These are phyloP conservation scores for Drosophila lacertosa DNA, from an alignment of 1,140 invertebrate genomes.

Conservation along the genomic window DNA sequence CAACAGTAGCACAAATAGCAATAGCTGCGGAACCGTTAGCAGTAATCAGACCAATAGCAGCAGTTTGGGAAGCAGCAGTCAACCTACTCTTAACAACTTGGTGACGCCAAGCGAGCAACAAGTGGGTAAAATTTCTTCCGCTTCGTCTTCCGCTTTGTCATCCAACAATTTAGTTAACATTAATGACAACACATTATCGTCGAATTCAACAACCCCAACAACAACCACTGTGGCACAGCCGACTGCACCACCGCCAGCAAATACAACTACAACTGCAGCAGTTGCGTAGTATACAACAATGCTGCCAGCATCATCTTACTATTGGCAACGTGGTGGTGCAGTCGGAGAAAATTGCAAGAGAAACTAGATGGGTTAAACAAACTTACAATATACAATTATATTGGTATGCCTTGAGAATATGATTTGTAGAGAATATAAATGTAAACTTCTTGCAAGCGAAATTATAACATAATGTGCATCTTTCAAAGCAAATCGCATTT, in stretches of 20 bases:
- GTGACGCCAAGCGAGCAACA: conserved; percentile 37
- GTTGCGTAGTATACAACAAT: conserved; percentile 84
- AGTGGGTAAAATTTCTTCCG: conserved; percentile 54
- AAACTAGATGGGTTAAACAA: not conserved
- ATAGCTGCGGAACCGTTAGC: conserved; percentile 79
- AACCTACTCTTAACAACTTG: conserved; percentile 43
- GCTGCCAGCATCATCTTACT: conserved; percentile 71
- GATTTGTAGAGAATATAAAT: conserved; percentile 19
- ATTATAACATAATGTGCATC: conserved; percentile 11
- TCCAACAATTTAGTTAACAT: conserved; percentile 41
- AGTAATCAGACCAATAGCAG: conserved; percentile 77
- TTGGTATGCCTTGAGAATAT: conserved; percentile 6
- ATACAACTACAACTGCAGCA: conserved; percentile 76
- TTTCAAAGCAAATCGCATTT: conserved; percentile 15
- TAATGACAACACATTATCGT: conserved; percentile 37
- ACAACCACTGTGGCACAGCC: conserved; percentile 53
- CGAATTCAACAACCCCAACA: conserved; percentile 39
- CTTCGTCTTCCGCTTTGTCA: conserved; percentile 30
- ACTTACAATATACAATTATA: conserved; percentile 1
- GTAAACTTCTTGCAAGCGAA: conserved; percentile 64
- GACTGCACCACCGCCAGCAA: conserved; percentile 66
- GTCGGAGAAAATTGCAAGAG: conserved; percentile 31
- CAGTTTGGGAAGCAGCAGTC: conserved; percentile 54
- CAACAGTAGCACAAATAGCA: conserved; percentile 83
- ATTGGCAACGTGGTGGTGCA: conserved; percentile 56